Evolutionary conservation across 2,888 invertebrate species (phyloP), one percentile per base, ranked within the genome.

Genomic region (Cotesia congregata): DNA sequence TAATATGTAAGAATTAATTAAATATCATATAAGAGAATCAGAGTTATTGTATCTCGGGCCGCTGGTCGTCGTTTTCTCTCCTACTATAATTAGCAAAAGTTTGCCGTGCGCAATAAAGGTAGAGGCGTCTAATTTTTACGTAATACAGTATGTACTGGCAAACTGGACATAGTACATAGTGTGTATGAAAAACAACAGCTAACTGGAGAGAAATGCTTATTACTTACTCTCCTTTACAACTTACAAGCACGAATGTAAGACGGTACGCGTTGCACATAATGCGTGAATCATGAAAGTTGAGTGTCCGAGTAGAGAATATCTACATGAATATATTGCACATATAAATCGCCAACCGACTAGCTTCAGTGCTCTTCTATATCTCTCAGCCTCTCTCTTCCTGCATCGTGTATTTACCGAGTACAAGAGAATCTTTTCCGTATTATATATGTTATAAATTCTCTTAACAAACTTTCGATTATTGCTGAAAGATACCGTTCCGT

Each of bases 11-110:
- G 30, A 30, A 50, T 50, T 12, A 50, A 50, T 50, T 50, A 50
- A 7, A 50, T 50, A 50, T 50, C 9, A 50, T 50, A 30, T 15
- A 60, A 64, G 17, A 6, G 17, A 64, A 12, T 38, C 41, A 9
- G 68, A 64, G 39, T 71, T 41, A 62, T 61, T 30, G 61, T 69
- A 86, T 87, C 87, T 86, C 87, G 87, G 87, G 85, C 86, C 82
- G 87, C 86, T 88, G 88, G 85, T 83, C 85, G 87, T 67, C 73
- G 77, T 76, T 88, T 87, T 88, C 88, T 87, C 88, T 79, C 87
- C 86, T 82, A 84, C 83, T 88, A 30, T 30, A 88, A 88, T 88
- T 88, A 88, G 87, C 88, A 88, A 88, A 88, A 88, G 87, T 88
- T 87, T 83, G 86, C 86, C 83, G 85, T 75, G 79, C 87, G 88